These are phyloP conservation scores for Cataglyphis hispanica DNA, from an alignment of 1,140 invertebrate genomes.

Conservation along the genomic window DNA sequence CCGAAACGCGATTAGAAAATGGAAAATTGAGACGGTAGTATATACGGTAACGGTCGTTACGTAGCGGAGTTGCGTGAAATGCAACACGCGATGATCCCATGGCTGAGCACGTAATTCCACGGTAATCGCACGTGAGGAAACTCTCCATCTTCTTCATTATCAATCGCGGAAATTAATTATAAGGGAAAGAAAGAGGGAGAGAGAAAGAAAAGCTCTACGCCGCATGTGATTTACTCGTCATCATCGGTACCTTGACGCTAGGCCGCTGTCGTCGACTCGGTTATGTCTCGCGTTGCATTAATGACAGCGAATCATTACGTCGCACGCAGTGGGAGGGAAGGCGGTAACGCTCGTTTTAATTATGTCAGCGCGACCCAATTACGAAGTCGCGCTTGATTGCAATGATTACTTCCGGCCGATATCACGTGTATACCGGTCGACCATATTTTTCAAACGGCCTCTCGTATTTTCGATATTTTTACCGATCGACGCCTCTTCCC, in stretches of 20 bases:
- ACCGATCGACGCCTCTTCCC: not conserved
- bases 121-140: slow-evolving; percentile 49
- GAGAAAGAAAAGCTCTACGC: not conserved
- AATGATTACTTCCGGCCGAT: slow-evolving; percentile 10
- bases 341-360: slow-evolving; percentile 28
- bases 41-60: slow-evolving; percentile 38
- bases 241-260: not conserved
- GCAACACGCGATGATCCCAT: slow-evolving; percentile 53
- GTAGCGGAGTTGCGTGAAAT: slow-evolving; percentile 43
- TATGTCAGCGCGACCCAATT: slow-evolving; percentile 34
- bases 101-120: slow-evolving; percentile 47
- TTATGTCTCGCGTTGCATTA: slow-evolving; percentile 13
- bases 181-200: not conserved
- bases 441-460: not conserved
- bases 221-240: not conserved
- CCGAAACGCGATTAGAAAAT: slow-evolving; percentile 32
- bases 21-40: slow-evolving; percentile 23
- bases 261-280: slow-evolving; percentile 31
- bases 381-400: slow-evolving; percentile 28
- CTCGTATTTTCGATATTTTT: not conserved
- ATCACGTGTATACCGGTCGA: not conserved
- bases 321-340: not conserved
- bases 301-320: slow-evolving; percentile 37
- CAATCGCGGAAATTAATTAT: slow-evolving; percentile 53
- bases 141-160: slow-evolving; percentile 39